Base-by-base conservation (phyloP, 2,797 vertebrate genomes). In the Syngnathus acus region DNA sequence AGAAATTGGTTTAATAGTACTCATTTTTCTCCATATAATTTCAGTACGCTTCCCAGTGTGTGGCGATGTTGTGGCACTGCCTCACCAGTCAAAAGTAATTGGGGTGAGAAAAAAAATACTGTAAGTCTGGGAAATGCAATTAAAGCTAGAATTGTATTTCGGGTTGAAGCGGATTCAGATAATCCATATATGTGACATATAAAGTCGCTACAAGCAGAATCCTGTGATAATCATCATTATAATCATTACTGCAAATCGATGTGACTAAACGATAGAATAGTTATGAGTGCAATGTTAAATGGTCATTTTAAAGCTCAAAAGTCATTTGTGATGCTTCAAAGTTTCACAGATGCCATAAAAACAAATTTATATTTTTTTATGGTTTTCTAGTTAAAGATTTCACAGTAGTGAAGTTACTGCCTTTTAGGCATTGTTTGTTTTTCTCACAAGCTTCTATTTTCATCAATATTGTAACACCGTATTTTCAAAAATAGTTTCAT, bases 21-120 rank as follows among this genome's bases (percentile, higher is more conserved):
- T 39, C 37, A n/a, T 61, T 21, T 61, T 11, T 61, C 39, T 61
- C 11, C 19, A 61, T 42, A 42, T 39, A 42, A 19, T 40, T 42
- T 55, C 11, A 14, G 11, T 11, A 23, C 0, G 10, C 11, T 10
- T 23, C 23, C 3, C 59, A 21, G 32, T 19, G 19, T 39, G 38
- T 57, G 13, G 6, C 1, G 13, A 32, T 57, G 58, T 40, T 19
- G 17, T 40, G 58, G 37, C 16, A 60, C 17, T 39, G 21, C 39
- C 2, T 62, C 43, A 21, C 10, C 39, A 43, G 38, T 61, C 40
- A 62, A n/a, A 62, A 14, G 38, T 61, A 62, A 62, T 21, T 42
- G 59, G 40, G 23, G 6, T 21, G 39, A 23, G 40, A 14, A 14
- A 4, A 67, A 68, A 73, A 58, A 76, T 69, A 72, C 1, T 8